Base-by-base conservation (phyloP, 2,888 invertebrate genomes). In the Tinea trinotella region DNA sequence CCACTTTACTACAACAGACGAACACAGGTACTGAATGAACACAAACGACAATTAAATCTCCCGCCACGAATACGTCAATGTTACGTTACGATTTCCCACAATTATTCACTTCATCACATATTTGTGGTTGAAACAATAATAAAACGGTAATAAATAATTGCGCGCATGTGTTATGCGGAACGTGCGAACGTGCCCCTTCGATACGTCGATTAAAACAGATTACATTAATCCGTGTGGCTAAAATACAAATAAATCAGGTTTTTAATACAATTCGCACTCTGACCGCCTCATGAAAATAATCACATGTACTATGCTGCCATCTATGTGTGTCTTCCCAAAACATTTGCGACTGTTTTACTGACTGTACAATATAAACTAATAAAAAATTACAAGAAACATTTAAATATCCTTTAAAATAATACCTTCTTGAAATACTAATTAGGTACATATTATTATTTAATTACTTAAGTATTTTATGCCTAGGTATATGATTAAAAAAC, bases 221-320 rank as follows among this genome's bases (percentile, higher is more conserved):
- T 4, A 15, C 13, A 3, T 40, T n/a, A 4, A 40, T 3, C 40
- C 40, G 13, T 40, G n/a, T 40, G 40, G 40, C 40, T 40, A 40
- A 40, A 40, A 40, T 40, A 40, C 40, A 40, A 7, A 40, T 40
- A 56, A 62, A 60, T 61, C 60, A 66, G 61, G 57, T 54, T 64
- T 65, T 66, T 63, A 62, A 61, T 62, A 74, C 70, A 18, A 65
- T 40, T 40, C 71, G 68, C 72, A 72, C 75, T 71, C 68, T 66
- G 67, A 65, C 65, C 64, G 64, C 64, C 61, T 61, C 62, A 40
- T 24, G 24, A 50, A 50, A 50, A 50, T 50, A 50, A 20, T 22
- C 50, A 50, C 50, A 40, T 50, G 15, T n/a, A 50, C 24, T 22
- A 22, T 49, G 24, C 22, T 63, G 62, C 66, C 67, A 36, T 54